These are phyloP conservation scores for Betta splendens DNA, from an alignment of 2,797 vertebrate species.

Conservation along the genomic window DNA sequence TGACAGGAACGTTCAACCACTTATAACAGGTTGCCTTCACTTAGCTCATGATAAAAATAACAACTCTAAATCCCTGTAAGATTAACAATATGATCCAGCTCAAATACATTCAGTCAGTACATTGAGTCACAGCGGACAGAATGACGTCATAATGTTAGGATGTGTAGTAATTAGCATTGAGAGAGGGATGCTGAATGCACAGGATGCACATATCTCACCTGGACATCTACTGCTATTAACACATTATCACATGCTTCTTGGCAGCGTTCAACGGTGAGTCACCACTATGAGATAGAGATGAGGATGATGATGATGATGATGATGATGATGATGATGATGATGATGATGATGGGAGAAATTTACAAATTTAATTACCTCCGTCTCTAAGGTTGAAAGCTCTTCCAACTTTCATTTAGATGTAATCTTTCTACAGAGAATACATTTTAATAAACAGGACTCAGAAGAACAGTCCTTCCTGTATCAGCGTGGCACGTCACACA, in stretches of 20 bases:
- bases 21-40: conserved; percentile 54
- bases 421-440: conserved; percentile 71
- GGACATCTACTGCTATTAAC: conserved; percentile 49
- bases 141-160: conserved; percentile 61
- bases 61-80: too few species aligned
- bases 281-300: conserved; percentile 53
- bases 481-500: background rate
- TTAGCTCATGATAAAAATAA: too few species aligned
- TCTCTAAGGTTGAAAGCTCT: conserved; percentile 66
- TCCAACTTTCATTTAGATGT: conserved; percentile 75
- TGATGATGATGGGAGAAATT: conserved; percentile 72
- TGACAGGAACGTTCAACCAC: conserved; percentile 54
- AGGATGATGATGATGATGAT: too few species aligned
- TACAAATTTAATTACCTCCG: conserved; percentile 74
- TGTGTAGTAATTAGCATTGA: conserved; percentile 51
- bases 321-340: too few species aligned
- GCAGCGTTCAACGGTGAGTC: conserved; percentile 46
- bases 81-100: conserved; percentile 49
- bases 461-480: conserved; percentile 31
- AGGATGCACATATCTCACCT: conserved; percentile 45
- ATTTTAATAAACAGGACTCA: conserved; percentile 37
- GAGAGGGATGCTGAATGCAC: too few species aligned
- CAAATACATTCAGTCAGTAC: conserved; percentile 39
- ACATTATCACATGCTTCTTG: conserved; percentile 68
- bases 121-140: conserved; percentile 44